Evolutionary conservation across 1,140 invertebrate genomes (phyloP), one percentile per base, ranked within the genome.

Genomic region (Vanessa atalanta): DNA sequence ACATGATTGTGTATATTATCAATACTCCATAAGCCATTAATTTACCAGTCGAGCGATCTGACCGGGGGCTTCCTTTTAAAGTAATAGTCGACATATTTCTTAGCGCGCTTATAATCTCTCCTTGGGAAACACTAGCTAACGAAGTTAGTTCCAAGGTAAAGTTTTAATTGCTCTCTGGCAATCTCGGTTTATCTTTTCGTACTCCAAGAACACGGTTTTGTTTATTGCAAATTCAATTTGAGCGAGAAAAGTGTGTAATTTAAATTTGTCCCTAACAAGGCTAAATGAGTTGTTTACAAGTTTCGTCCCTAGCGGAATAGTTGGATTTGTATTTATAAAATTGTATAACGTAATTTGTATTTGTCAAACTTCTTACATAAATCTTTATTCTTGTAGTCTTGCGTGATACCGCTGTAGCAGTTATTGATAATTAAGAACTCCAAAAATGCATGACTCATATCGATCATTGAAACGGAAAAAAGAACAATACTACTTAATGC

Each of bases 151-250:
- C 76, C 82, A 86, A 90, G 87, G 84, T 88, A 89, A 91, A 91
- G 86, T 91, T 91, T 91, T 91, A 91, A 91, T 91, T 91, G 89
- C 87, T 85, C 80, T 79, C 81, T 79, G 78, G 86, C 85, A 88
- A 88, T 84, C 85, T 87, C 83, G 81, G 84, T 89, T 88, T 90
- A 88, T 90, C 88, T 91, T 91, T 90, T 88, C 80, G 83, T 79
- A 84, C 84, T 87, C 80, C 81, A 72, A 79, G 75, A 79, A 83
- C 84, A 87, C 85, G 83, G 84, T 82, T 88, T 82, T 88, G 88
- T 88, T 88, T 83, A 88, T 84, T 88, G 79, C 86, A 86, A 89
- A 88, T 89, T 88, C 81, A 91, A 88, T 91, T 91, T 84, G 79
- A 85, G 76, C 72, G 76, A 77, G 80, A 85, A 87, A 86, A 87